Base-by-base conservation (phyloP, 2,113 vertebrate genomes). In the Pterocles burchelli region DNA sequence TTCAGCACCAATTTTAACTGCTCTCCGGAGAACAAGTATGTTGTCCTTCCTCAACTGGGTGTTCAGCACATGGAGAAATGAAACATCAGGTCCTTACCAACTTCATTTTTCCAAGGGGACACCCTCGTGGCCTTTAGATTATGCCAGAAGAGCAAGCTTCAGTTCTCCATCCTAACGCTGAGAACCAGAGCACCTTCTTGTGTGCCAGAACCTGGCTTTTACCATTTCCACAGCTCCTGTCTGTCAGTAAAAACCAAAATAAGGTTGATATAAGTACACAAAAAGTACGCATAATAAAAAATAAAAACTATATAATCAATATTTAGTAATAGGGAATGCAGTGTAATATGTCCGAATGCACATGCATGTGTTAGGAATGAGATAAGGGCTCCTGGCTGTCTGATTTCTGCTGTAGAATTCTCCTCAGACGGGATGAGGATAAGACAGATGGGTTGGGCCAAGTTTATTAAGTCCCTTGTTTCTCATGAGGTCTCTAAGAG, bases 401-500 rank as follows among this genome's bases (percentile, higher is more conserved):
- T 1, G 3, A 43, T 86, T 90, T 80, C 82, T 88, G 13, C 63
- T 79, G n/a, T 46, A 77, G 66, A 67, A 88, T 90, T 95, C 21
- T 75, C n/a, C 33, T 61, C 67, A 77, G 43, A 41, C 72, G 68
- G 92, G 43, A 70, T 67, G 84, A 76, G 34, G 21, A 52, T 71
- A 17, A 81, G 33, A 62, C 25, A 80, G 31, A 48, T 49, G 17
- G 33, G 7, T 63, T 92, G 34, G 46, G n/a, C 72, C 38, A 70
- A 43, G 63, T 26, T 91, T 87, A 49, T 80, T 72, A 52, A 68
- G n/a, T 49, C 19, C 28, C 46, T 90, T 45, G 19, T 90, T 96
- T 84, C 38, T 96, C 20, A 0, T 66, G 62, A 52, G n/a, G 36
- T 68, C 72, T 93, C n/a, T 31, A 20, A 79, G 49, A 73, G 59